Evolutionary conservation across 2,888 invertebrate species (phyloP).

Genomic region (Archips crataeganus): DNA sequence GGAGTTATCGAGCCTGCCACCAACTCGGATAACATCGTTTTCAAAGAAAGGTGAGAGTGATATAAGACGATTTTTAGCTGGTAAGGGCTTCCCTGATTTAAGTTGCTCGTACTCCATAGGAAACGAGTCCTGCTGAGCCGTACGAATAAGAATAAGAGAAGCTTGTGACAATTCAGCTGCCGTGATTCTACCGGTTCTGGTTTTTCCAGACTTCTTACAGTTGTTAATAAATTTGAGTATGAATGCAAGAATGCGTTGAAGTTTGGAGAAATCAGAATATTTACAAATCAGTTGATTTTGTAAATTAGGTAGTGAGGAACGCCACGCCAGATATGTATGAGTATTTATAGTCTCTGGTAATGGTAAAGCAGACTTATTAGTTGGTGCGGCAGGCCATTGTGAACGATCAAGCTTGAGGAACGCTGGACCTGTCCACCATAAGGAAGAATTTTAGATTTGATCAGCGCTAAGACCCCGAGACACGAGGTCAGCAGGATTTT

Average conservation of each 20-base stretch:
- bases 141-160: background rate
- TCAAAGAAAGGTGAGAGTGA: background rate
- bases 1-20: background rate
- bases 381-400: no score
- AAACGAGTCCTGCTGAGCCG: background rate
- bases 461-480: no score
- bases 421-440: no score
- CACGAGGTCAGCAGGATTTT: no score
- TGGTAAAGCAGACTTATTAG: no score
- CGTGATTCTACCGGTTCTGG: background rate
- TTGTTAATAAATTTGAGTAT: background rate
- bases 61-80: background rate
- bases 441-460: no score
- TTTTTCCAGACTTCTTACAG: background rate
- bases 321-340: no score
- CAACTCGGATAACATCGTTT: constrained; percentile 12
- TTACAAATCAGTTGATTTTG: no score
- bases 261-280: no score
- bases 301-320: no score
- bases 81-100: background rate
- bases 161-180: background rate
- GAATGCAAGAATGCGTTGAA: background rate
- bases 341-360: no score
- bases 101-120: constrained; percentile 2
- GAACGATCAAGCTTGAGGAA: no score